Evolutionary conservation across 2,888 invertebrate species (phyloP).

Genomic region (Magallana nippona): DNA sequence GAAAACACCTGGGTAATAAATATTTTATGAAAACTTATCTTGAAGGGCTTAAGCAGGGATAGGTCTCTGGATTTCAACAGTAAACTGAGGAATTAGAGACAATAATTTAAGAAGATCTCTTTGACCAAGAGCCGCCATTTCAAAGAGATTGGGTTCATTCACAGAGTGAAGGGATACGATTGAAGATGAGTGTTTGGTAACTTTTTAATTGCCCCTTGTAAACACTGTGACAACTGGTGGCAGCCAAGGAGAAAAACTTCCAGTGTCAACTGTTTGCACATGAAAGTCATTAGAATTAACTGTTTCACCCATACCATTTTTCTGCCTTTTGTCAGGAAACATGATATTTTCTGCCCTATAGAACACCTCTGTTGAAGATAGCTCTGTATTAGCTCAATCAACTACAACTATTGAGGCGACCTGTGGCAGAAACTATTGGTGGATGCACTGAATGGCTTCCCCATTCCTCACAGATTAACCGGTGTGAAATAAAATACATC

Average conservation of each 20-base stretch:
- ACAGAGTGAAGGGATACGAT: constrained; percentile 14
- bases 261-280: constrained; percentile 15
- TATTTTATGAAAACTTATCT: background rate
- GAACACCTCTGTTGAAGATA: background rate
- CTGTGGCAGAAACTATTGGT: background rate
- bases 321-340: background rate
- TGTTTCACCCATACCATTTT: background rate
- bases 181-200: constrained; percentile 10
- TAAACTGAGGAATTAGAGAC: background rate
- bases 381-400: constrained; percentile 10
- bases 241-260: background rate
- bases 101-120: background rate
- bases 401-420: background rate
- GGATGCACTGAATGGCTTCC: background rate
- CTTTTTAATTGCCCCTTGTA: constrained; percentile 3
- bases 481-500: background rate
- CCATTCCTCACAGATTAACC: background rate
- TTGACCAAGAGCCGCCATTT: background rate
- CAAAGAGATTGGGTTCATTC: background rate
- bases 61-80: background rate
- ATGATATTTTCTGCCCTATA: background rate
- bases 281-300: constrained; percentile 16
- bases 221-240: background rate
- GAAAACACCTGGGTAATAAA: background rate
- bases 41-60: background rate